Evolutionary conservation across 2,113 vertebrate genomes (phyloP).

Genomic region (Salvator merianae): DNA sequence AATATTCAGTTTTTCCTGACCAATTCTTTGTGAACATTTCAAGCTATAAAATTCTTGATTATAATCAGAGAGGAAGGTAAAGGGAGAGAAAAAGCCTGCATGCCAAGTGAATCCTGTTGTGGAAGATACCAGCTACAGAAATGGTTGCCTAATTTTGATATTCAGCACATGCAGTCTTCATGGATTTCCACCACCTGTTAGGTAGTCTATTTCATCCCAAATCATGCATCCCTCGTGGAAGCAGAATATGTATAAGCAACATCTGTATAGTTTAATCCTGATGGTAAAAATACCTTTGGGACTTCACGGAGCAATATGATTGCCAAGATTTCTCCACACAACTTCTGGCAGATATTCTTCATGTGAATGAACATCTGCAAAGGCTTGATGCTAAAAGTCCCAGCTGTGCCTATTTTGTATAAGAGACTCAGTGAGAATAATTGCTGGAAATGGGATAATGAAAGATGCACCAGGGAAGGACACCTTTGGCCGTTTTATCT

Average conservation of each 20-base stretch:
- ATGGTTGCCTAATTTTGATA: neutral
- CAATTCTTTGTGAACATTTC: neutral
- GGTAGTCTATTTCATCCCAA: neutral
- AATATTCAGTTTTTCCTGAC: neutral
- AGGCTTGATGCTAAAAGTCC: neutral
- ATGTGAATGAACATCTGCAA: slow-evolving; percentile 4
- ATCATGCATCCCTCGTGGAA: neutral
- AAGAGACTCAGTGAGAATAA: neutral
- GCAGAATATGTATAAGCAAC: neutral
- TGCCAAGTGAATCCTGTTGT: neutral
- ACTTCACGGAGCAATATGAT: neutral
- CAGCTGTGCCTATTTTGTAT: neutral
- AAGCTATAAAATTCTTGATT: too few relatives aligned
- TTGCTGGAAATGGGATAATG: neutral
- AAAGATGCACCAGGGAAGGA: neutral
- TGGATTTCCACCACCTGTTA: neutral
- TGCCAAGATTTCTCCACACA: neutral
- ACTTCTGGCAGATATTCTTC: neutral
- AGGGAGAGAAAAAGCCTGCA: neutral
- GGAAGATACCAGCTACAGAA: neutral
- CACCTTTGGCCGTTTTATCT: neutral
- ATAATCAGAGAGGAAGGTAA: too few relatives aligned
- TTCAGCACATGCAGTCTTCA: neutral
- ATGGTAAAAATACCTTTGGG: neutral
- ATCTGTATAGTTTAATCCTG: neutral